Evolutionary conservation across 2,113 vertebrate species (phyloP), one percentile per base, ranked within the genome.

Genomic region (Chaetorhynchus papuensis): DNA sequence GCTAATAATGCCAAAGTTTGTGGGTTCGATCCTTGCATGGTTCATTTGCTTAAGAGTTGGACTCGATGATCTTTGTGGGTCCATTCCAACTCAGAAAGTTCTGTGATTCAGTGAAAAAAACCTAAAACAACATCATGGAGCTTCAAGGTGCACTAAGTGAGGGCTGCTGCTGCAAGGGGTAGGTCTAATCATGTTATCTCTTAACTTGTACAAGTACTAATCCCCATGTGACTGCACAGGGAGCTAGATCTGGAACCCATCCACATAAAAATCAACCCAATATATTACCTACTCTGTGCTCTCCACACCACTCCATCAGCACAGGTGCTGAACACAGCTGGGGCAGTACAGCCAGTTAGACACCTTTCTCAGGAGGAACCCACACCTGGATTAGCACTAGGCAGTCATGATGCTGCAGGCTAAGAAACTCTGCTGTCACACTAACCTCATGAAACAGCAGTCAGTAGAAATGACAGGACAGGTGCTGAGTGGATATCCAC

Each of bases 401-500:
- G 66, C 45, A 59, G 39, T 63, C 42, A 6, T 10, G 22, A 10
- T 33, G 78, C 92, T 89, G 78, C 64, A 85, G 70, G 63, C 35
- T 50, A 21, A 66, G 42, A 83, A 35, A 56, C 78, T 68, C 31
- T 83, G 79, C 88, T 86, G 79, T 59, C 94, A 78, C 3, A 0
- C 87, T 59, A 50, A 61, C 45, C 71, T 31, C 1, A 0, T 16
- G 54, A 41, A 37, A 44, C 70, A 63, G 15, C 91, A 52, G 44
- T 2, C 79, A 71, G 54, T 18, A 45, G 63, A 57, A 83, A 84
- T 17, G 75, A n/a, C 69, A 59, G 59, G 35, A 56, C 85, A 92
- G 76, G 56, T 72, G 60, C 50, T 95, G 74, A 90, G 66, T 90
- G 68, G 68, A 61, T 68, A 92, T 37, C 83, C 76, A 81, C 8